Conservation (phyloP, 2,797 vertebrate genomes). For the Pteropus rufus region DNA sequence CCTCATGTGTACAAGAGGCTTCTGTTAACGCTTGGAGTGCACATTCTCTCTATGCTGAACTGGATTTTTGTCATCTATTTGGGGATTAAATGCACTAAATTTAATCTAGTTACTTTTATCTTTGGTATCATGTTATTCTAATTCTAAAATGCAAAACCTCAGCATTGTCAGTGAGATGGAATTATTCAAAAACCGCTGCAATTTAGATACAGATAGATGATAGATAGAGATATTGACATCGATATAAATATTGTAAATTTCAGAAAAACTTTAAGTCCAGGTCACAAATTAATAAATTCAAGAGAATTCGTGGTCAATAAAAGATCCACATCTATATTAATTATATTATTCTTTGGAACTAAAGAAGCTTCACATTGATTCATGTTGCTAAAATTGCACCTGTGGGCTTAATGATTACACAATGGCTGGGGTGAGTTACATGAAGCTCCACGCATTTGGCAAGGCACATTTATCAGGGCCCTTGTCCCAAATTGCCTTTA, state of each 20-base stretch:
- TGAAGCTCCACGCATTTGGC: not conserved
- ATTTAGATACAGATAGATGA: not conserved
- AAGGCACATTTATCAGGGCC: not conserved
- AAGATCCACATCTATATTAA: not conserved
- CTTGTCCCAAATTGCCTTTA: not conserved
- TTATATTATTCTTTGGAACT: not conserved
- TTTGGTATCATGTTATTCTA: not conserved
- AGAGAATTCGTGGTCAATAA: not conserved
- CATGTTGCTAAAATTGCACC: not conserved
- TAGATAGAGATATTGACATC: not conserved
- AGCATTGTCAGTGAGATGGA: not conserved
- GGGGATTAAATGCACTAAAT: not conserved
- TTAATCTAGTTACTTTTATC: not conserved
- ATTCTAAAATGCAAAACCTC: not conserved
- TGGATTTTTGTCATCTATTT: conserved; percentile 41
- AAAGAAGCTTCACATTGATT: not conserved
- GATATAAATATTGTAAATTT: not conserved
- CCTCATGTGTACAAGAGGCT: not conserved
- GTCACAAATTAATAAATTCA: not conserved
- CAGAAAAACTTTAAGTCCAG: not conserved
- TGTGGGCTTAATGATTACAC: not conserved
- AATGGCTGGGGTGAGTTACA: not conserved
- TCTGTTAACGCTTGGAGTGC: not conserved
- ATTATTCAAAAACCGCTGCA: not conserved
- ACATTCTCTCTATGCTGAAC: not conserved